phyloP scores from a whole-genome alignment of 2,797 vertebrate genomes.

The Gila robusta region DNA sequence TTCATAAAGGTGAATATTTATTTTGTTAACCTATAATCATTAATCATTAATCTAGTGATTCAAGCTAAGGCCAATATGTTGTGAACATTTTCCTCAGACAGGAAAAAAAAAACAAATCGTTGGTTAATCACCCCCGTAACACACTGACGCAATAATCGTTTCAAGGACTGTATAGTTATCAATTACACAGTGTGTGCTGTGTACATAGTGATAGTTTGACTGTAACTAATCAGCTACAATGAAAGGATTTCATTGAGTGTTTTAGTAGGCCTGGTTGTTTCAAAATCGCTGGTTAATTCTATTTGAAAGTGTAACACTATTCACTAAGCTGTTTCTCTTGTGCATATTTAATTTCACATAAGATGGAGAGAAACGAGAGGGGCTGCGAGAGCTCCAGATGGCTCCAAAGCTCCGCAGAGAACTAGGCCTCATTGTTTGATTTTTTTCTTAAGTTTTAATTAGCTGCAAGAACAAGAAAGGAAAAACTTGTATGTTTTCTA shows the following conservation, averaged over 20 bases:
- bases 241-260: slow-evolving; percentile 45
- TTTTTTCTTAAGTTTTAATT: slow-evolving; percentile 72
- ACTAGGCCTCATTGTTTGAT: slow-evolving; percentile 71
- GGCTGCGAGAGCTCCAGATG: slow-evolving; percentile 81
- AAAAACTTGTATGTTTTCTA: slow-evolving; percentile 42
- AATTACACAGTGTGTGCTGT: slow-evolving; percentile 26
- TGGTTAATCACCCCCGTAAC: slow-evolving; percentile 45
- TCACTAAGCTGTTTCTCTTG: slow-evolving; percentile 59
- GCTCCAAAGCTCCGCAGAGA: slow-evolving; percentile 73
- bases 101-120: slow-evolving; percentile 51
- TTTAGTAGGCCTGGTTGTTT: slow-evolving; percentile 44
- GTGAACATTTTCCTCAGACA: slow-evolving; percentile 26
- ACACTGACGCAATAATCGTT: slow-evolving; percentile 25
- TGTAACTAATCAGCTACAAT: slow-evolving; percentile 44
- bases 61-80: background rate
- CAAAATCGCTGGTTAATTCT: slow-evolving; percentile 56
- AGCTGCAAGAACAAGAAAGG: slow-evolving; percentile 64
- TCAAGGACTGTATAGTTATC: slow-evolving; percentile 34
- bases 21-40: background rate
- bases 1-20: background rate
- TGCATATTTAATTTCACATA: slow-evolving; percentile 62
- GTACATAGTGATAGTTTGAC: slow-evolving; percentile 43
- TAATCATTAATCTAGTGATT: background rate
- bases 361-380: slow-evolving; percentile 67
- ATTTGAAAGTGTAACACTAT: slow-evolving; percentile 53